Base-by-base conservation (phyloP, 2,888 invertebrate species). In the Malthinus seriepunctatus region DNA sequence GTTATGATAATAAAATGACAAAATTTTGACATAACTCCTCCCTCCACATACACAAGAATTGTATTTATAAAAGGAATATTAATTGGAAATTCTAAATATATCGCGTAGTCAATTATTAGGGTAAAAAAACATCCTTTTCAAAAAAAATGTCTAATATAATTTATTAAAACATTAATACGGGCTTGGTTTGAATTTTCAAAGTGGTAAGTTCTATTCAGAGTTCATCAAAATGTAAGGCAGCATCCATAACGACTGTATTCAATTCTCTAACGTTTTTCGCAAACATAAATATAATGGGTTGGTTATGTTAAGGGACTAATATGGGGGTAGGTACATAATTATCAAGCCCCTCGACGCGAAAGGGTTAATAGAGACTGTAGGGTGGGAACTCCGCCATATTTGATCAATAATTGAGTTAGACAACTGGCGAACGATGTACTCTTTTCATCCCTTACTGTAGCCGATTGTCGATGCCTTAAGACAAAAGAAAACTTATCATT, bases 351-450 rank as follows among this genome's bases (percentile, higher is more conserved):
- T 77, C 72, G 73, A 75, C 72, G 75, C 73, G 71, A 78, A 78
- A 78, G 78, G 78, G 78, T 78, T 78, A 76, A 77, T 74, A 75
- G 75, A 76, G 75, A 71, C 74, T 70, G 72, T 74, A 73, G 76
- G 77, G 76, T 76, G 76, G 76, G 76, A 76, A 76, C 74, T 71
- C 73, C 77, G 78, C 78, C 78, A 79, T 79, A 77, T 79, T 79
- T 79, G 76, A 79, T 79, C 79, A 78, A 79, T 79, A 79, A 79
- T 79, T 78, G 76, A 78, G 77, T 78, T 78, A 76, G 78, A 76
- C 77, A 77, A 78, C 78, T 77, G 76, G 73, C 75, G 75, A 76
- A 77, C 75, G 74, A 74, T 74, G 73, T 75, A 71, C 74, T 76
- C 72, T 66, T 64, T 73, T 70, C 74, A 74, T 73, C 73, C 72